Conservation (phyloP, 2,113 vertebrate species). For the Toxostoma redivivum region DNA sequence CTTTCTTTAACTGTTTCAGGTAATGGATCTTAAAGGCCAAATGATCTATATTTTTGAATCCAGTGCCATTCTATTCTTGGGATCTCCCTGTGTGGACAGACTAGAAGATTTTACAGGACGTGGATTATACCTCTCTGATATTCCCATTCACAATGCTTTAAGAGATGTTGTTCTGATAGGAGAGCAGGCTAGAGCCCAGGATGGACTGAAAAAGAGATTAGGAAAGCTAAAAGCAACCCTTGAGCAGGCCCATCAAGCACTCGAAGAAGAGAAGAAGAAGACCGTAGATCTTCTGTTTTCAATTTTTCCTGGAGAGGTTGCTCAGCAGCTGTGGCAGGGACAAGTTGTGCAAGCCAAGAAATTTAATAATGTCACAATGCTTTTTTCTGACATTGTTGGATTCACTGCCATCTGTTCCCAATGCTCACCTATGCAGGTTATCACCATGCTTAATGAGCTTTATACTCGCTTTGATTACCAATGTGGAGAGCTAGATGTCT, state of each 20-base stretch:
- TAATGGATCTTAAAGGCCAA: constrained; percentile 98
- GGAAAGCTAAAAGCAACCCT: constrained; percentile 94
- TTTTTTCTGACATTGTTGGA: constrained; percentile 97
- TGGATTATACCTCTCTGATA: constrained; percentile 95
- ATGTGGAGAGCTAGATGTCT: constrained; percentile 93
- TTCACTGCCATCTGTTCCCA: constrained; percentile 95
- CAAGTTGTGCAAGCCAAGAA: constrained; percentile 93
- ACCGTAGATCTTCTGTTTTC: constrained; percentile 95
- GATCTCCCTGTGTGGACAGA: constrained; percentile 94
- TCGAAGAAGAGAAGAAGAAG: constrained; percentile 97
- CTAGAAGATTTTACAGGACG: constrained; percentile 94
- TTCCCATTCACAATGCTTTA: constrained; percentile 94
- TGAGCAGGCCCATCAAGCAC: constrained; percentile 90
- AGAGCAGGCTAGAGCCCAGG: constrained; percentile 94
- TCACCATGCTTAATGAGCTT: constrained; percentile 95
- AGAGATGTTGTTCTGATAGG: constrained; percentile 96
- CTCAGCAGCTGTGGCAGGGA: constrained; percentile 96
- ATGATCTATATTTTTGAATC: constrained; percentile 98
- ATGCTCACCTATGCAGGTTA: constrained; percentile 96
- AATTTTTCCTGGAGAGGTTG: constrained; percentile 93
- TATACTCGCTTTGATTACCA: constrained; percentile 96
- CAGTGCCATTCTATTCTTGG: constrained; percentile 89
- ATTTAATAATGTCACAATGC: constrained; percentile 92
- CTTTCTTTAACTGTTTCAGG: constrained; percentile 71
- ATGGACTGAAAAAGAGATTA: constrained; percentile 93